Conservation (phyloP, 2,113 vertebrate genomes). For the Aegithalos caudatus region DNA sequence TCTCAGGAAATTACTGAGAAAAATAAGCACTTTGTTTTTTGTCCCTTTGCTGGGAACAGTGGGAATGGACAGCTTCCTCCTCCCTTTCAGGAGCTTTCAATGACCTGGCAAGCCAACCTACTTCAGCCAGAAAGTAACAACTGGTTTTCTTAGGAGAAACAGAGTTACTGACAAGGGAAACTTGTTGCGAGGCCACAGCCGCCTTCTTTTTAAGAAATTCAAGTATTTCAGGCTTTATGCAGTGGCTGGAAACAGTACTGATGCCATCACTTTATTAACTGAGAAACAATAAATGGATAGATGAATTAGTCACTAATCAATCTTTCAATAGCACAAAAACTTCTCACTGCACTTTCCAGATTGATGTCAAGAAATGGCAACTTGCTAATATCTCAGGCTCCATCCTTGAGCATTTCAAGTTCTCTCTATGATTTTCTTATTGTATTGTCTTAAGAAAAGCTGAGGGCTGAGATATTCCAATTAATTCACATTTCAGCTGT, state of each 20-base stretch:
- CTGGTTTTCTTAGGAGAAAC: background rate
- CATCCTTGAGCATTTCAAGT: background rate
- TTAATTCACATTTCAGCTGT: background rate
- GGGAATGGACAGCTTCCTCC: background rate
- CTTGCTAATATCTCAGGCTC: background rate
- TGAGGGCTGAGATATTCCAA: background rate
- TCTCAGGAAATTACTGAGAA: background rate
- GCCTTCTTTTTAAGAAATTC: background rate
- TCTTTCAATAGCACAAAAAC: background rate
- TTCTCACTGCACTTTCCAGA: background rate
- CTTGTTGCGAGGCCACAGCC: background rate
- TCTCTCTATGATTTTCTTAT: background rate
- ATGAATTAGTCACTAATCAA: background rate
- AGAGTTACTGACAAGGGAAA: background rate
- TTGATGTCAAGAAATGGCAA: background rate
- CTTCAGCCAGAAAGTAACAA: background rate
- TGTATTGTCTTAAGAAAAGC: background rate
- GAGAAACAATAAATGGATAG: background rate
- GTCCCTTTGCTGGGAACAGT: rapidly evolving
- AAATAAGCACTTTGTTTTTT: background rate
- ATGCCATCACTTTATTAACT: background rate
- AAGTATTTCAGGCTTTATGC: background rate
- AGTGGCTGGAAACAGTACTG: background rate
- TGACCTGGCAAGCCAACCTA: background rate
- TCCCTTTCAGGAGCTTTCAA: no score